Conservation (phyloP, 2,888 invertebrate genomes). For the Phyto melanocephala region DNA sequence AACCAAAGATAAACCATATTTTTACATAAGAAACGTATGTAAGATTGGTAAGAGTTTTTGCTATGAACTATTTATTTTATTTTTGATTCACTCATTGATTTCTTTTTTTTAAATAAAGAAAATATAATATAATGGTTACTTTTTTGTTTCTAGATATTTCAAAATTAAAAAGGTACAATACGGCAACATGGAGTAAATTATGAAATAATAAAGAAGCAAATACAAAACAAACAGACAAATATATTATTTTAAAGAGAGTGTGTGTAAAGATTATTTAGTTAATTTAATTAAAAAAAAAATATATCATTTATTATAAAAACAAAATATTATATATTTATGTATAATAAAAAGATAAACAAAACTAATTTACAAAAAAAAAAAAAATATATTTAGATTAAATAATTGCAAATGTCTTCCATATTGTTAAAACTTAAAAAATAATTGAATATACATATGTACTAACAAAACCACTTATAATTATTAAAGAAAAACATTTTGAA, state of each 20-base stretch:
- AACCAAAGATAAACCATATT: too few relatives aligned
- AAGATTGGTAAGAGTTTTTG: too few relatives aligned
- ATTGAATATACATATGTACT: slow-evolving; percentile 57
- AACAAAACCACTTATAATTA: slow-evolving; percentile 55
- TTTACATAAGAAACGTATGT: too few relatives aligned
- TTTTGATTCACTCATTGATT: too few relatives aligned
- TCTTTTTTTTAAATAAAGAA: too few relatives aligned
- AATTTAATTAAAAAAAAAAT: slow-evolving; percentile 33
- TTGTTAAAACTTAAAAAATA: slow-evolving; percentile 70
- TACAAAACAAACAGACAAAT: background rate
- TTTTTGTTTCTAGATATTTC: slow-evolving; percentile 84
- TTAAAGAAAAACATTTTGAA: slow-evolving; percentile 38
- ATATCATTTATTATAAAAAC: slow-evolving; percentile 35
- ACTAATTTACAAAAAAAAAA: slow-evolving; percentile 63
- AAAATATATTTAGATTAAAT: background rate
- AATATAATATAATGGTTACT: too few relatives aligned
- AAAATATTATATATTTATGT: slow-evolving; percentile 35
- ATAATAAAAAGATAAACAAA: slow-evolving; percentile 35
- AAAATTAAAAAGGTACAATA: slow-evolving; percentile 95
- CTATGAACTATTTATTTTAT: too few relatives aligned
- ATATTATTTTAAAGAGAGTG: slow-evolving; percentile 37
- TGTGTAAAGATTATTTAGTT: slow-evolving; percentile 60
- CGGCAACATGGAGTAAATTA: slow-evolving; percentile 90
- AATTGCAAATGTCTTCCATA: slow-evolving; percentile 76
- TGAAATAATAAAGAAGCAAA: slow-evolving; percentile 15